These are phyloP conservation scores for Ennomos erosarius DNA, from an alignment of 2,888 invertebrate species.

Conservation along the genomic window DNA sequence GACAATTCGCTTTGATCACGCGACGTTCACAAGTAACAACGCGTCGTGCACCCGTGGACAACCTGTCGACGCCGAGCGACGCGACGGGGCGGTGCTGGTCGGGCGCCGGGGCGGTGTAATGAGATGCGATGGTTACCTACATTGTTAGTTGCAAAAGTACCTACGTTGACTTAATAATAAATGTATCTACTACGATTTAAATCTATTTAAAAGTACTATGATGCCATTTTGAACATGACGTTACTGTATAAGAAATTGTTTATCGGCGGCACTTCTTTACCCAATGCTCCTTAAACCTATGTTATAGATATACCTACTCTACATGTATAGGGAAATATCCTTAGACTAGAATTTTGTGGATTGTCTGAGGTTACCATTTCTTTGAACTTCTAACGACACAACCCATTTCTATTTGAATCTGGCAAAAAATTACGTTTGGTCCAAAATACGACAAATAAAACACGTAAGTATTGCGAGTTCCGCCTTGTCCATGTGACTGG, in stretches of 20 bases:
- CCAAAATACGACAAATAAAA: background rate
- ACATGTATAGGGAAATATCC: no score
- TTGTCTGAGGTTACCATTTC: background rate
- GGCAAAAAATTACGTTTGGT: background rate
- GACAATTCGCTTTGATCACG: no score
- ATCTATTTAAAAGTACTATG: slow-evolving; percentile 7
- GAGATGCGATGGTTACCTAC: no score
- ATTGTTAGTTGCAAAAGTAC: background rate
- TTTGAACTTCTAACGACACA: background rate
- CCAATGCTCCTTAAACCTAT: slow-evolving; percentile 7
- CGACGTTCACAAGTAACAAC: no score
- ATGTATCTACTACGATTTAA: background rate
- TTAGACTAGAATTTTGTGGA: no score
- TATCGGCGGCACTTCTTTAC: background rate
- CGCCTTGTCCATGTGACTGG: no score
- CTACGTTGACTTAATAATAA: background rate
- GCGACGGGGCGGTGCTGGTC: no score
- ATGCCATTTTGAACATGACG: slow-evolving; percentile 11
- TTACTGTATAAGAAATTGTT: background rate
- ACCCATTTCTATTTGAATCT: background rate
- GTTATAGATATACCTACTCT: background rate
- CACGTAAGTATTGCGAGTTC: no score
- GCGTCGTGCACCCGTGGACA: no score
- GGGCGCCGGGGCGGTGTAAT: no score
- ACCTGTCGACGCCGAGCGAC: no score